Conservation (phyloP, 2,888 invertebrate species). For the Germaria angustata region DNA sequence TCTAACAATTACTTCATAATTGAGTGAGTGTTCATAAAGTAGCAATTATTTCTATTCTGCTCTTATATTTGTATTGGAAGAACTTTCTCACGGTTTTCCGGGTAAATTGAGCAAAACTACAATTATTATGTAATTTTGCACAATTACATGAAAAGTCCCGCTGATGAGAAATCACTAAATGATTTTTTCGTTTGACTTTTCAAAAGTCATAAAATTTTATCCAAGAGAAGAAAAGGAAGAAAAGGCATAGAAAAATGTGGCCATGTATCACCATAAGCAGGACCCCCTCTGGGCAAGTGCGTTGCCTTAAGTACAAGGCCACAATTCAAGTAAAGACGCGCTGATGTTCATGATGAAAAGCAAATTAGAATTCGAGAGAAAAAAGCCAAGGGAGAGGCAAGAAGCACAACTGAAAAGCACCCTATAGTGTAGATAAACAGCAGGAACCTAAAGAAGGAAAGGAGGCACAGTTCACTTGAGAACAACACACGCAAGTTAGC, state of each 20-base stretch:
- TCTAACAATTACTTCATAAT: neutral
- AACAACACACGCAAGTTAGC: slow-evolving; percentile 11
- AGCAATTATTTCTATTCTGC: neutral
- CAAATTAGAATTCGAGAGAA: slow-evolving; percentile 22
- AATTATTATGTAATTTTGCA: slow-evolving; percentile 56
- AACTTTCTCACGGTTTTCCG: slow-evolving; percentile 58
- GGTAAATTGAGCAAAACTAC: slow-evolving; percentile 42
- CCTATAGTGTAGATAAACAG: slow-evolving; percentile 65
- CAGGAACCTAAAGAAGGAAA: slow-evolving; percentile 56
- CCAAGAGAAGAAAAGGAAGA: too few species aligned
- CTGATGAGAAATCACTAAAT: slow-evolving; percentile 72
- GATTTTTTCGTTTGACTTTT: slow-evolving; percentile 49
- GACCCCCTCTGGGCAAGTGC: slow-evolving; percentile 76
- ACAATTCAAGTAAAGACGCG: slow-evolving; percentile 16
- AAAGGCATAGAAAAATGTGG: slow-evolving; percentile 24
- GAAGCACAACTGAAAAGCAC: slow-evolving; percentile 49
- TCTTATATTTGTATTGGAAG: neutral
- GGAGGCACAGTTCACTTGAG: slow-evolving; percentile 35
- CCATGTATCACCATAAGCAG: slow-evolving; percentile 42
- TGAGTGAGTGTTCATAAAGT: neutral
- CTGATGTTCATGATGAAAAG: slow-evolving; percentile 68
- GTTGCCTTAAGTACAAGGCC: slow-evolving; percentile 66
- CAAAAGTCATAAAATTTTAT: slow-evolving; percentile 44
- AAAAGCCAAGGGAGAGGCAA: slow-evolving; percentile 43
- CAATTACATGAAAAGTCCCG: slow-evolving; percentile 71